Evolutionary conservation across 2,113 vertebrate genomes (phyloP).

Genomic region (Leucopsar rothschildi): DNA sequence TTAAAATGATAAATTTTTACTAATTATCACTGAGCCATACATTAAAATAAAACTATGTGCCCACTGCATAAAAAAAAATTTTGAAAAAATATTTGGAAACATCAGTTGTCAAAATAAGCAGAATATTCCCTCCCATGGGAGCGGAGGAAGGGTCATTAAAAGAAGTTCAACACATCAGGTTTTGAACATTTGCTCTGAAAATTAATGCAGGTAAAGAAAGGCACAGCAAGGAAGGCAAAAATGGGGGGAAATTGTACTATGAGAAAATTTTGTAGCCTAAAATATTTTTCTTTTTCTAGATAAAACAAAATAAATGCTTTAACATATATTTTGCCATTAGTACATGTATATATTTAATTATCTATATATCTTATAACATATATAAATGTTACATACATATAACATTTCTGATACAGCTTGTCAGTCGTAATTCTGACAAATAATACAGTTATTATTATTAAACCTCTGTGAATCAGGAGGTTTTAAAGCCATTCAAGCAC

Average conservation of each 20-base stretch:
- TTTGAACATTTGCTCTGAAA: background rate
- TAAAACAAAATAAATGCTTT: background rate
- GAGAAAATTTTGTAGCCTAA: background rate
- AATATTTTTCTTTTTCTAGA: background rate
- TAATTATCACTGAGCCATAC: background rate
- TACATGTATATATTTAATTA: background rate
- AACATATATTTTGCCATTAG: background rate
- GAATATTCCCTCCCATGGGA: background rate
- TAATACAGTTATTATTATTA: background rate
- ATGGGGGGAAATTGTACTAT: fast-evolving
- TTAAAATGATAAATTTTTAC: background rate
- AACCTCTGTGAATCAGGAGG: background rate
- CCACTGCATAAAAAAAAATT: too few relatives aligned
- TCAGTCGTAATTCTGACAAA: background rate
- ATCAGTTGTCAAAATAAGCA: background rate
- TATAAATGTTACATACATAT: too few relatives aligned
- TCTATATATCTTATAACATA: too few relatives aligned
- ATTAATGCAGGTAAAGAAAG: background rate
- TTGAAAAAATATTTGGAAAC: background rate
- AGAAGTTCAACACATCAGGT: background rate
- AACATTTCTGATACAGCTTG: background rate
- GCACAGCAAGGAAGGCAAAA: background rate
- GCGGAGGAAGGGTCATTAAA: background rate
- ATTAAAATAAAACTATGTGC: background rate
- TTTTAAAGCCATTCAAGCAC: background rate